Base-by-base conservation (phyloP, 2,888 invertebrate species). In the Bibio marci region DNA sequence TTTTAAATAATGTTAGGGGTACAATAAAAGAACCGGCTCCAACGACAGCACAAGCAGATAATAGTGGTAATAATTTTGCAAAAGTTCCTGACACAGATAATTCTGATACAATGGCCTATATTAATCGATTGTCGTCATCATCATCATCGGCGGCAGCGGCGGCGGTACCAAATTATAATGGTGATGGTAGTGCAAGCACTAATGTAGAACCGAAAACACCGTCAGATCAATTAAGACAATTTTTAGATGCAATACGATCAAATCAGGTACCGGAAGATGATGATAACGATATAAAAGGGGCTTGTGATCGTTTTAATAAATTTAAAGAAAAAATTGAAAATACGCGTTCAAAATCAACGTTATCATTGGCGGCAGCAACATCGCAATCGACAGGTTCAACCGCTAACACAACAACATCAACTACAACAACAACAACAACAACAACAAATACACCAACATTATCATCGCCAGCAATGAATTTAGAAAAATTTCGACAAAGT, bases 161-260 rank as follows among this genome's bases (percentile, higher is more conserved):
- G 49, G 45, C 39, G 38, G 42, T n/a, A 48, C 42, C 18, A 39
- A 43, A 1, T 36, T 33, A 14, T n/a, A n/a, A n/a, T n/a, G n/a
- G 22, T n/a, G 32, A 18, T 40, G 45, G 25, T 49, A 51, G 41
- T 45, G 48, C 39, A 37, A 41, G 37, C 50, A 22, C 46, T n/a
- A 26, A 38, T 17, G 42, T 50, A 3, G 50, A 53, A 13, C 46
- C 51, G 2, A 55, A 55, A 17, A 62, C 62, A n/a, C 62, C 62
- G 6, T 62, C 62, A 3, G 62, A 62, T 46, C 61, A 62, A 42
- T 44, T 62, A 39, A 49, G 62, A 19, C 53, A 58, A 31, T 62
- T 62, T 43, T 47, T 62, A 7, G 62, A 62, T 44, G 62, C 62
- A 8, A 62, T 62, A 46, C 56, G 62, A 14, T 52, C 59, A 12